Conservation (phyloP, 2,888 invertebrate genomes). For the Trissoscelio sp. region DNA sequence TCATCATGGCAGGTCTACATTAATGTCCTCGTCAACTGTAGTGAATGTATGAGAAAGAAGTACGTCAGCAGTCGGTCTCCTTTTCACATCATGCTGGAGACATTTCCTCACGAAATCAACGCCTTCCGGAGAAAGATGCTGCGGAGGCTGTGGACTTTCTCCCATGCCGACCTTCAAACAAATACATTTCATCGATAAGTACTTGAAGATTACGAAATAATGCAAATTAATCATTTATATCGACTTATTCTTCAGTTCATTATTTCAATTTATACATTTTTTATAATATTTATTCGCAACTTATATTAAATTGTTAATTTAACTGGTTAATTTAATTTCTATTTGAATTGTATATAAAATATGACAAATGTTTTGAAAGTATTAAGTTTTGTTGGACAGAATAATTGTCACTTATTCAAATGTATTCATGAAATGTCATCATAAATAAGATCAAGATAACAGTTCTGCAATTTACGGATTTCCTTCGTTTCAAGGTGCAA, state of each 20-base stretch:
- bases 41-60: constrained; percentile 91
- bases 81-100: constrained; percentile 92
- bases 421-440: neutral
- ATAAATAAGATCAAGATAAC: neutral
- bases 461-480: neutral
- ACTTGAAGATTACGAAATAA: constrained; percentile 79
- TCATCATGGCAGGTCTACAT: constrained; percentile 74
- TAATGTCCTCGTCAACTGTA: constrained; percentile 78
- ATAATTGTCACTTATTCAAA: neutral
- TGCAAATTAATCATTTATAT: neutral
- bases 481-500: neutral
- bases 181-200: constrained; percentile 22
- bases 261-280: neutral
- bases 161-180: constrained; percentile 94
- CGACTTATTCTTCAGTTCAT: neutral
- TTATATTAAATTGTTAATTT: no score
- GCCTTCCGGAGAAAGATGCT: constrained; percentile 91
- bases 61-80: constrained; percentile 88
- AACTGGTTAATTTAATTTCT: no score
- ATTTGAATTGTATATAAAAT: no score
- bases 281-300: no score
- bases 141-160: constrained; percentile 90
- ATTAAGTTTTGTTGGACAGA: neutral
- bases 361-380: neutral
- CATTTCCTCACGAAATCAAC: constrained; percentile 91